A percentile compares a stretch with the other conserved stretches of the same genome.
Conservation (phyloP, 2,113 vertebrate species). For the Crotophaga sulcirostris region DNA sequence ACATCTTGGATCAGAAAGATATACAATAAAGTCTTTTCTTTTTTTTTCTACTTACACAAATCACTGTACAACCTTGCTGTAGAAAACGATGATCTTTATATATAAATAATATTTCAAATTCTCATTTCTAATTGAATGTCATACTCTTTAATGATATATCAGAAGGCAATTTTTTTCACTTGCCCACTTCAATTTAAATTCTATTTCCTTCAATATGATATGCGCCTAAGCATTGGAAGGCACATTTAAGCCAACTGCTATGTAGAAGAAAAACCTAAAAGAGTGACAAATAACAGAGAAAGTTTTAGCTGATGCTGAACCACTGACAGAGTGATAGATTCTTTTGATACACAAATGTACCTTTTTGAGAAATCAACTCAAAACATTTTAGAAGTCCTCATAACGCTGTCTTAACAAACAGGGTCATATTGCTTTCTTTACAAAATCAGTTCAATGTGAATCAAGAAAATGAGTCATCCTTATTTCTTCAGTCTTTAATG, state of each 20-base stretch:
- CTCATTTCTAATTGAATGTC: neutral
- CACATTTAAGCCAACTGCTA: neutral
- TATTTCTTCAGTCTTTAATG: neutral
- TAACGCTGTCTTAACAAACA: neutral
- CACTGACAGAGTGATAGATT: neutral
- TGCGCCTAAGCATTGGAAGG: neutral
- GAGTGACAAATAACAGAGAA: neutral
- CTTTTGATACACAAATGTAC: neutral
- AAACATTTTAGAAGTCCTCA: neutral
- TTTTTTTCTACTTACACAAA: neutral
- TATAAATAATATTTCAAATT: neutral
- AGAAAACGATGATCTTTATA: neutral
- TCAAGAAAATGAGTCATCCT: neutral
- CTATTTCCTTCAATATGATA: neutral
- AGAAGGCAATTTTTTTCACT: neutral
- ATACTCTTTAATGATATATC: neutral
- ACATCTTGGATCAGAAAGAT: neutral
- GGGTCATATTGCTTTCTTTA: neutral
- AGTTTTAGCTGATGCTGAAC: neutral
- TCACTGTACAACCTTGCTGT: neutral
- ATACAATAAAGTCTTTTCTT: fast-evolving
- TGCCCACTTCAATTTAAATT: neutral
- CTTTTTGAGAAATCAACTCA: neutral
- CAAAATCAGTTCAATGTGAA: neutral
- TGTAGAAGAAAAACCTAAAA: neutral